A percentile compares a stretch with the other conserved stretches of the same genome.
phyloP scores from a whole-genome alignment of 2,797 vertebrate species.

The Brotula barbata region DNA sequence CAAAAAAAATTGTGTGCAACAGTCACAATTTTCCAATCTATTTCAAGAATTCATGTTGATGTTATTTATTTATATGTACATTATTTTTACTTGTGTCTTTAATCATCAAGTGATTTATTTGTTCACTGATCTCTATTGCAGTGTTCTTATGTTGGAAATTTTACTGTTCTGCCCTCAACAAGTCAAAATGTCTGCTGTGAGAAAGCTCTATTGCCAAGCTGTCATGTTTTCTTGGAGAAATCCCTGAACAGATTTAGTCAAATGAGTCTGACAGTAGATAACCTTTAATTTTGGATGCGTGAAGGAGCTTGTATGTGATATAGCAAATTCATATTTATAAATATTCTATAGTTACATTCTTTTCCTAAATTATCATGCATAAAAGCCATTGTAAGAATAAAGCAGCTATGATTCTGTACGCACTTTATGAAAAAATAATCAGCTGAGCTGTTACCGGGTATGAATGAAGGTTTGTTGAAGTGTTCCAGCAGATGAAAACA shows the following conservation, averaged over 20 bases:
- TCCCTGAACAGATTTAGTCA: not conserved
- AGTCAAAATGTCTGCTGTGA: not conserved
- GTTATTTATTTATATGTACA: no score
- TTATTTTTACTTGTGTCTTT: constrained; percentile 29
- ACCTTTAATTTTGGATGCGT: not conserved
- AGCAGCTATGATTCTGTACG: constrained; percentile 50
- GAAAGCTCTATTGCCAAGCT: not conserved
- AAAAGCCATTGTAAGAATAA: constrained; percentile 43
- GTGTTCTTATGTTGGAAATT: no score
- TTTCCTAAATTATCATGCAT: not conserved
- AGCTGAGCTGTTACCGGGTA: constrained; percentile 27
- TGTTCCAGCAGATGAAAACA: constrained; percentile 36
- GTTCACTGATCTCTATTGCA: no score
- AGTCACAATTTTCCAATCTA: no score
- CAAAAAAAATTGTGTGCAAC: no score
- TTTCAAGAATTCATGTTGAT: no score
- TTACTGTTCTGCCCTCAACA: no score
- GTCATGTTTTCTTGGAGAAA: not conserved
- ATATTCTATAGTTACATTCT: constrained; percentile 4
- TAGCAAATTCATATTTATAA: not conserved
- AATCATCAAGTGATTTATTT: not conserved
- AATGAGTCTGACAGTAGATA: not conserved
- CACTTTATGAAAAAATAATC: constrained; percentile 66
- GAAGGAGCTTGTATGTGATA: constrained; percentile 21
- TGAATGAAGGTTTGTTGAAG: constrained; percentile 40